phyloP scores from a whole-genome alignment of 2,113 vertebrate species.

The Tamias sibiricus region DNA sequence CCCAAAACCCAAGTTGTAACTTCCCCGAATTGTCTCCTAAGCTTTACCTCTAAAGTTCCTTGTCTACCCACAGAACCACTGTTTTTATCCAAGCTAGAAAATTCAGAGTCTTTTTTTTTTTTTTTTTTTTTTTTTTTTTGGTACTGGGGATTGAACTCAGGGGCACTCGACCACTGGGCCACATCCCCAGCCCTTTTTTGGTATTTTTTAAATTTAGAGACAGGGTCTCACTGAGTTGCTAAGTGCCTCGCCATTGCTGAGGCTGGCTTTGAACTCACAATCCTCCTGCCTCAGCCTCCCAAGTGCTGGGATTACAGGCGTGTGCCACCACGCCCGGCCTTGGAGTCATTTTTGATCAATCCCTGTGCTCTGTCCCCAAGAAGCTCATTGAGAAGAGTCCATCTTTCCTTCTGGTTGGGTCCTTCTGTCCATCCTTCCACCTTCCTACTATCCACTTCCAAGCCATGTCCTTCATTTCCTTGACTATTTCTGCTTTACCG shows the following conservation, averaged over 20 bases:
- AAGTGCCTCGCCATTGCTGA: too few species aligned
- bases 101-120: neutral
- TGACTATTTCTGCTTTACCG: neutral
- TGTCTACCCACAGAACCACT: slow-evolving; percentile 2
- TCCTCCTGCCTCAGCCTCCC: too few species aligned
- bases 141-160: too few species aligned
- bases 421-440: neutral
- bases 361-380: neutral
- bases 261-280: too few species aligned
- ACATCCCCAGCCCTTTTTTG: too few species aligned
- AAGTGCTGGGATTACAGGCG: too few species aligned
- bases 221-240: too few species aligned
- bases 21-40: neutral
- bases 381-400: neutral
- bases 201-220: too few species aligned
- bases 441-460: neutral
- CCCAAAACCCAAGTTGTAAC: neutral
- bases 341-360: neutral
- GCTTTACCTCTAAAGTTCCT: neutral
- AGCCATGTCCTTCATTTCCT: neutral
- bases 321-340: too few species aligned
- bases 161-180: too few species aligned
- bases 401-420: neutral
- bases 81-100: slow-evolving; percentile 26
- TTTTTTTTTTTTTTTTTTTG: too few species aligned